Evolutionary conservation across 2,113 vertebrate species (phyloP), one percentile per base, ranked within the genome.

Genomic region (Leucopsar rothschildi): DNA sequence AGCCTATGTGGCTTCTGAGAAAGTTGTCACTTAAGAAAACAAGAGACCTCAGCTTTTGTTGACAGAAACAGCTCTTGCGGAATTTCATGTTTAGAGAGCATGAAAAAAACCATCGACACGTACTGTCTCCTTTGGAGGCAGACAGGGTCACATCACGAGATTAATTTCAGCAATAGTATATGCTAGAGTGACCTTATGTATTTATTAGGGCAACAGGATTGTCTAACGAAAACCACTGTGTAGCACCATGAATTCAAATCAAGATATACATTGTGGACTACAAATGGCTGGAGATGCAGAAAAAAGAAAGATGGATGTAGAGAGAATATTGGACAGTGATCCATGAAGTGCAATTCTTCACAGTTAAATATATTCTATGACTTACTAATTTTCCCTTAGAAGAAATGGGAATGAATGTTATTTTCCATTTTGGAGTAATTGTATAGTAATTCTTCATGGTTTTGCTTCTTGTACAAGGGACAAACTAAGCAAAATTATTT

Each of bases 331-430:
- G 56, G 92, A 95, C 94, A 94, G 60, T 96, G 93, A 96, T 96
- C 85, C 90, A 94, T 96, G 94, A 90, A 94, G 68, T 71, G 88
- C 82, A 96, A 75, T 96, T 94, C 85, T 93, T 96, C 95, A 97
- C 88, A 81, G 72, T 93, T 94, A 96, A 88, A 53, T 83, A 81
- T 88, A 90, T 88, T 88, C 79, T 68, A 29, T 70, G 68, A 83
- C 64, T 95, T 95, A 92, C 79, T 95, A 83, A 86, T 93, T 94
- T 97, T 95, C 68, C 70, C 40, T 60, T 90, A 86, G 14, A 88
- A 94, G 79, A 96, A 94, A 95, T 81, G 72, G 88, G 85, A 96
- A 95, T 78, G 28, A 60, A 86, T 94, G 88, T 39, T 93, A 71
- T 90, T 94, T 94, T 86, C 80, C 68, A 82, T 93, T 93, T 90